phyloP scores from a whole-genome alignment of 1,140 invertebrate genomes.

The Latrodectus geometricus region DNA sequence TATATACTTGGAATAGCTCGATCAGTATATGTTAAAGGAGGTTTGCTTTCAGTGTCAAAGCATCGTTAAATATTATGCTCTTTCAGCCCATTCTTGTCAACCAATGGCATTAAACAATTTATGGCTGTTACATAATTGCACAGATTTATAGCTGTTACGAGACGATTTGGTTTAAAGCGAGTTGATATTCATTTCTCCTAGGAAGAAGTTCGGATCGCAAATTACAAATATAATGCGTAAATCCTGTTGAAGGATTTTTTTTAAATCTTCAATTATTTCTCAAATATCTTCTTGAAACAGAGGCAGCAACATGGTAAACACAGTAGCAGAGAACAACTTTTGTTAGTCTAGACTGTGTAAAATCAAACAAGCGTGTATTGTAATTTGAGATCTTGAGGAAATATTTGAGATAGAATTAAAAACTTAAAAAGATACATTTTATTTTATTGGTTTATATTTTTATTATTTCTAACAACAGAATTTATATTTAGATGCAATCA shows the following conservation, averaged over 20 bases:
- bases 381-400: too few relatives aligned
- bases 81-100: constrained; percentile 48
- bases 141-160: constrained; percentile 53
- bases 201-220: background rate
- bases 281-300: background rate
- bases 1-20: constrained; percentile 46
- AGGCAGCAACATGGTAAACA: too few relatives aligned
- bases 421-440: too few relatives aligned
- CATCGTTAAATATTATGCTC: constrained; percentile 59
- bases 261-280: background rate
- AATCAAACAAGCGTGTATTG: too few relatives aligned
- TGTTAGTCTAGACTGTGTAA: too few relatives aligned
- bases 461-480: too few relatives aligned
- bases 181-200: background rate
- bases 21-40: constrained; percentile 51
- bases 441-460: too few relatives aligned
- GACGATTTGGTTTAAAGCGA: background rate
- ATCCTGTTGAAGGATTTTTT: background rate
- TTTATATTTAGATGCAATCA: too few relatives aligned
- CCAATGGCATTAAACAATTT: constrained; percentile 54
- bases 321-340: too few relatives aligned
- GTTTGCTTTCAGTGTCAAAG: constrained; percentile 48
- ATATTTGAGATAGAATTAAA: too few relatives aligned
- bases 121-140: constrained; percentile 40
- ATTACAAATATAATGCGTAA: background rate